Evolutionary conservation across 1,140 invertebrate genomes (phyloP).

Genomic region (Drosophila pandora): DNA sequence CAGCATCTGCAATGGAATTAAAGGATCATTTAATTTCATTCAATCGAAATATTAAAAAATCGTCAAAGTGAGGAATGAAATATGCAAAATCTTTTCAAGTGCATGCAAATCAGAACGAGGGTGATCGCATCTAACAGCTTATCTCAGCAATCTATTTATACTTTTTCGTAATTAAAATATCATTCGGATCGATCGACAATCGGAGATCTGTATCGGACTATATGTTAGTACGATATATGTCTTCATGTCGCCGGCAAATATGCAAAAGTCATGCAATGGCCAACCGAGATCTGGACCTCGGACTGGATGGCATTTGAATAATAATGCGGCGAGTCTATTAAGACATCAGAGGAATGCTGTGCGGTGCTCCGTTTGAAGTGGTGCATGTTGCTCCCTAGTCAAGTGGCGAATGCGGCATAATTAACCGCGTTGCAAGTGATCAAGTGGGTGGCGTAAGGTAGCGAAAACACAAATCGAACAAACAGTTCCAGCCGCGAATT

Average conservation of each 20-base stretch:
- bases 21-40: no score
- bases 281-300: conserved; percentile 15
- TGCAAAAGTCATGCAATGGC: conserved; percentile 55
- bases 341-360: conserved; percentile 71
- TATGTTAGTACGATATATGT: conserved; percentile 25
- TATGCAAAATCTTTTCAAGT: not conserved
- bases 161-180: conserved; percentile 77
- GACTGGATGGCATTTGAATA: conserved; percentile 64
- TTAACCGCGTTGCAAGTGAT: conserved; percentile 49
- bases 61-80: conserved; percentile 13
- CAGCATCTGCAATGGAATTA: conserved; percentile 61
- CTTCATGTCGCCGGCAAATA: conserved; percentile 46
- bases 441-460: conserved; percentile 61
- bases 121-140: conserved; percentile 47
- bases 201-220: conserved; percentile 14
- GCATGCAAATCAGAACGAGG: not conserved
- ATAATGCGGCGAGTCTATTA: conserved; percentile 68
- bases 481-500: conserved; percentile 13
- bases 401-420: conserved; percentile 51
- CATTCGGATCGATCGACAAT: conserved; percentile 39
- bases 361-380: conserved; percentile 68
- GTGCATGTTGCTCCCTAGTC: conserved; percentile 36
- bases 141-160: conserved; percentile 74
- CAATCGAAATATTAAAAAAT: no score
- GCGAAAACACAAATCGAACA: conserved; percentile 39